Base-by-base conservation (phyloP, 2,888 invertebrate genomes). In the Spodoptera exigua region DNA sequence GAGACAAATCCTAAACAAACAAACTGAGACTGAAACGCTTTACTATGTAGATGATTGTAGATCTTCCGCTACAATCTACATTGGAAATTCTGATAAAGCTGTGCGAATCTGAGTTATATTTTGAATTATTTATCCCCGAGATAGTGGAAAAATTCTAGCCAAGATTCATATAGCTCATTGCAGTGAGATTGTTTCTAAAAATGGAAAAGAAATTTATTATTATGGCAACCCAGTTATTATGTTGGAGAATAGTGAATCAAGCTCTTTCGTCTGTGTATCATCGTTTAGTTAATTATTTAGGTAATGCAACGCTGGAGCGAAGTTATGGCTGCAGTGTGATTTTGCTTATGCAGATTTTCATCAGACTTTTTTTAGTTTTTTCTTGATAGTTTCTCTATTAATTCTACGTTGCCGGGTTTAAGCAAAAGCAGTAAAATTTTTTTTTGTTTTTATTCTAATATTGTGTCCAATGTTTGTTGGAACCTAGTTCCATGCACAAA, bases 61-160 rank as follows among this genome's bases (percentile, higher is more conserved):
- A 64, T 69, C 55, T 70, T 36, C 45, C 35, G 2, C 51, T 17
- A 45, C 48, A 13, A 64, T 55, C 32, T 49, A 46, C 64, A 69
- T 69, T 58, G 59, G 52, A 70, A 69, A 70, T 70, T 59, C 64
- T 10, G 45, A 51, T 48, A 55, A 63, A 35, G 43, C 51, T 44
- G 36, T 41, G 35, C 13, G 27, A 47, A n/a, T 44, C 43, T 52
- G 52, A 64, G 70, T 69, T 70, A 70, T 59, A 56, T 52, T 64
- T 48, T 69, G 69, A 64, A 69, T 69, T 69, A 69, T 70, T 69
- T 69, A 70, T 52, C 21, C 41, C 36, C 16, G 51, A 36, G 18
- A 41, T 57, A 58, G 41, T 17, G 48, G 46, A 46, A 69, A 48
- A 59, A 64, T 70, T 55, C 44, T 27, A 5, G 14, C 37, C 55